phyloP scores from a whole-genome alignment of 2,797 vertebrate species.

The Artibeus lituratus region DNA sequence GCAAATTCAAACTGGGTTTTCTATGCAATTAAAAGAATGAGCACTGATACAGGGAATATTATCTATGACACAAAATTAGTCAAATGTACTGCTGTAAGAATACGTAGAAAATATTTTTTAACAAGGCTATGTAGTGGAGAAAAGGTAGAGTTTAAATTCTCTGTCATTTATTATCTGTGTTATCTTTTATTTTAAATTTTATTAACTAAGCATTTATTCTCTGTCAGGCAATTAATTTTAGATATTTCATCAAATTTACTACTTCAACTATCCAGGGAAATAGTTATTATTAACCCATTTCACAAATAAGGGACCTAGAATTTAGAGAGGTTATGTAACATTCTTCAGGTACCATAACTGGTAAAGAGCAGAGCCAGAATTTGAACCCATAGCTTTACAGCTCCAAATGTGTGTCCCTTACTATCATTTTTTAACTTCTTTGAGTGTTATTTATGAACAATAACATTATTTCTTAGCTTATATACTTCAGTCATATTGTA shows the following conservation, averaged over 20 bases:
- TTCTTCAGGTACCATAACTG: background rate
- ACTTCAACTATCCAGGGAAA: background rate
- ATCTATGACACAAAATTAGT: background rate
- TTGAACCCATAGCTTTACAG: background rate
- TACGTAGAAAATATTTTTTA: slow-evolving; percentile 16
- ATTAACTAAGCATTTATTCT: background rate
- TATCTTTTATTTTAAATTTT: background rate
- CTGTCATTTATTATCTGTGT: background rate
- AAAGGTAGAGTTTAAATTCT: background rate
- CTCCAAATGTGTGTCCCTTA: background rate
- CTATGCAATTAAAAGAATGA: background rate
- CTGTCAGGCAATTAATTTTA: background rate
- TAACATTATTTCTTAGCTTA: background rate
- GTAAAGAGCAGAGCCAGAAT: background rate
- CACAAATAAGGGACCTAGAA: background rate
- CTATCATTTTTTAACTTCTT: background rate
- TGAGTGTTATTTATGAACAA: background rate
- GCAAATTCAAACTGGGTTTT: slow-evolving; percentile 6
- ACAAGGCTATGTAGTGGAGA: background rate
- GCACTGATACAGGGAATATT: background rate
- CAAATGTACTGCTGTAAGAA: background rate
- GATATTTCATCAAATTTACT: background rate
- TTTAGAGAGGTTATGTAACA: background rate
- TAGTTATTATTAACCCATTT: background rate
- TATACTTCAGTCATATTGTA: background rate